Evolutionary conservation across 2,797 vertebrate species (phyloP).

Genomic region (Podargus strigoides): DNA sequence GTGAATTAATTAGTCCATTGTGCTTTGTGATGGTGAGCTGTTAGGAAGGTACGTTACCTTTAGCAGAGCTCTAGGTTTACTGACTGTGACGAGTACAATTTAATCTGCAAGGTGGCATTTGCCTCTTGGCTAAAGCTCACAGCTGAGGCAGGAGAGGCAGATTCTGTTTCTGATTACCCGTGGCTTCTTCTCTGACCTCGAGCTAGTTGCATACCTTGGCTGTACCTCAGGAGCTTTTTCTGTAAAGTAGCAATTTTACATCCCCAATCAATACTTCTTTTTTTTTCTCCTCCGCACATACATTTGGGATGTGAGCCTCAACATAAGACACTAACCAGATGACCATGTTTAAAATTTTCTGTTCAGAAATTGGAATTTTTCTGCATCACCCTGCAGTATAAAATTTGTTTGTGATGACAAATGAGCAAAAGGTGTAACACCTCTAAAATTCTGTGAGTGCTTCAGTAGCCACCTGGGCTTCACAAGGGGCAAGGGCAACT

Average conservation of each 20-base stretch:
- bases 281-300: accelerated
- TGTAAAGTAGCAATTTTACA: not conserved
- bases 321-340: accelerated
- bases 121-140: not conserved
- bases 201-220: accelerated
- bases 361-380: not conserved
- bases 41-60: not conserved
- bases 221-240: not conserved
- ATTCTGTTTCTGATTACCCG: not conserved
- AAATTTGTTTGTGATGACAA: not conserved
- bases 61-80: not conserved
- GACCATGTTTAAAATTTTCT: not conserved
- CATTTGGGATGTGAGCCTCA: not conserved
- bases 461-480: not conserved
- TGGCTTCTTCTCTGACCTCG: accelerated
- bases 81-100: accelerated
- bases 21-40: not conserved
- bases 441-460: accelerated
- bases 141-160: not conserved
- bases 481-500: not conserved
- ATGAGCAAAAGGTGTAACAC: not conserved
- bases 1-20: not conserved
- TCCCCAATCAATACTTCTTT: accelerated
- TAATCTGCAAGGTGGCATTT: not conserved
- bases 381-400: not conserved